Percentiles rank a stretch among this genome's conserved stretches.
Conservation (phyloP, 2,888 invertebrate species). For the Ormyrus rosae region DNA sequence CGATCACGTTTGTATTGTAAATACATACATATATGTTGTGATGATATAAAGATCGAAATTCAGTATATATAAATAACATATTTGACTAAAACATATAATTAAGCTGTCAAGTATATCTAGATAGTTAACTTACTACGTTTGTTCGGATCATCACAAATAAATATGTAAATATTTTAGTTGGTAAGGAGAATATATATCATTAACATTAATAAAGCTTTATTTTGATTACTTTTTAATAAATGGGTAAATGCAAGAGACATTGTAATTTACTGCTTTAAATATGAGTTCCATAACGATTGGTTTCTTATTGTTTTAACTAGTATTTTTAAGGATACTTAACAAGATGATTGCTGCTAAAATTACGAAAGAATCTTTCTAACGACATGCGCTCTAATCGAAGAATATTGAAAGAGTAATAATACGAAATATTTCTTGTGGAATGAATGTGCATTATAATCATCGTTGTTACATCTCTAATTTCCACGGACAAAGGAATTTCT, state of each 20-base stretch:
- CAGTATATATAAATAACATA: constrained; percentile 16
- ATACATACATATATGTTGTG: constrained; percentile 9
- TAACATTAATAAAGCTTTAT: background rate
- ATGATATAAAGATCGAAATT: constrained; percentile 18
- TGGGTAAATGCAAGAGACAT: background rate
- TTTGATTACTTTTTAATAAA: background rate
- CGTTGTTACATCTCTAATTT: background rate
- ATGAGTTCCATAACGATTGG: background rate
- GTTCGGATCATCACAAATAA: constrained; percentile 21
- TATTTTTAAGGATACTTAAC: background rate
- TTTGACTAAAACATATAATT: background rate
- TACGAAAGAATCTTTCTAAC: background rate
- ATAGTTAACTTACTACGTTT: constrained; percentile 28
- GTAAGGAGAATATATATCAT: constrained; percentile 20
- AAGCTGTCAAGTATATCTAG: constrained; percentile 24
- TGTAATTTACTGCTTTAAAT: background rate
- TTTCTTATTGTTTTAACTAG: background rate
- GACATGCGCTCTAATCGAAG: constrained; percentile 12
- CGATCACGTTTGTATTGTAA: constrained; percentile 28
- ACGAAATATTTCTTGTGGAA: constrained; percentile 17
- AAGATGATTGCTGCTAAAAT: background rate
- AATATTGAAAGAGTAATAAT: constrained; percentile 22
- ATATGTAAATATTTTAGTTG: constrained; percentile 43
- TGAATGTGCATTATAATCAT: constrained; percentile 25
- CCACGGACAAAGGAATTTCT: background rate